Evolutionary conservation across 2,113 vertebrate species (phyloP), one percentile per base, ranked within the genome.

Genomic region (Phrynosoma blainvillii): DNA sequence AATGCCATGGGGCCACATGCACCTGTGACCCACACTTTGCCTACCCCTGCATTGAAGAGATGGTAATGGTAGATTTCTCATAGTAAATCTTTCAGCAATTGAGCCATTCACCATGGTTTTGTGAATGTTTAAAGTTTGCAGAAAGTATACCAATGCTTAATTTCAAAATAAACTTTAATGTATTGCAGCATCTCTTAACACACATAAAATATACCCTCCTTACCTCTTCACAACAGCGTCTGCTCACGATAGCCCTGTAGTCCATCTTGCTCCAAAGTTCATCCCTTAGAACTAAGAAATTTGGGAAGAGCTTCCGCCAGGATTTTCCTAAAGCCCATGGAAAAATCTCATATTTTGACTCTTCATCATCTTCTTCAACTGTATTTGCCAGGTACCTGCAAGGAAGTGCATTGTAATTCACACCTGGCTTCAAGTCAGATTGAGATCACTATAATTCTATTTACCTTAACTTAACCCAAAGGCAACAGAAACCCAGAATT

Each of bases 301-400:
- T 90, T 56, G 98, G 97, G 90, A 98, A 98, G 79, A 96, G 92
- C 87, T 97, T 98, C 95, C 96, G 98, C 99, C 98, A 99, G 78
- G 95, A 96, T 96, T 97, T 98, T 86, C 98, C 98, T 94, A 99
- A 95, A 83, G 98, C 98, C 99, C 99, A 99, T 10, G 98, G 98
- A 89, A 99, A 99, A 93, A 99, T 99, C 92, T 99, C 98, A 94
- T 99, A 98, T 92, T 98, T 99, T 66, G 91, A 95, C 95, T 98
- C 98, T 95, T 99, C 98, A 84, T 99, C 97, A 11, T 99, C 99
- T 96, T 99, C 99, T 97, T 99, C 99, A 97, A 99, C 98, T 85
- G 98, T 98, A 95, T 99, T 98, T 86, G 99, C 99, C 76, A 99
- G 97, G 94, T 99, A 99, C 79, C 99, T 99, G 92, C n/a, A 95